Conservation (phyloP, 2,888 invertebrate species). For the Tachystola acroxantha region DNA sequence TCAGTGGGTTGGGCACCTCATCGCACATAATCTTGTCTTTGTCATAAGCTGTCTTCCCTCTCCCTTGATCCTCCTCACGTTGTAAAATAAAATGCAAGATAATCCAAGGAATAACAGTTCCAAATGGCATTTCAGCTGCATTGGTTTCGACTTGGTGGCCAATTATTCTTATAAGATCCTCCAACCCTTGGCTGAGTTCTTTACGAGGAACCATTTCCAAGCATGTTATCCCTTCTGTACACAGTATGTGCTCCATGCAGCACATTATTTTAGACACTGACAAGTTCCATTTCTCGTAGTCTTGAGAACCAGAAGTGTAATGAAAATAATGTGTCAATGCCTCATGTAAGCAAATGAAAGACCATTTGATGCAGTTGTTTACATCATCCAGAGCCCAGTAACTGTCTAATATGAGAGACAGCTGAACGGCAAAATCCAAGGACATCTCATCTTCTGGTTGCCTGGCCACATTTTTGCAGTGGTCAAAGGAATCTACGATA, state of each 20-base stretch:
- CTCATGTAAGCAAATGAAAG: slow-evolving; percentile 86
- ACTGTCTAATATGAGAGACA: slow-evolving; percentile 81
- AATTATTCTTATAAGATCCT: slow-evolving; percentile 86
- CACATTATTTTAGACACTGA: slow-evolving; percentile 65
- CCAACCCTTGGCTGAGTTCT: slow-evolving; percentile 82
- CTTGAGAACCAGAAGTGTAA: slow-evolving; percentile 55
- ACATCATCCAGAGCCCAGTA: slow-evolving; percentile 80
- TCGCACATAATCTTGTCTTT: slow-evolving; percentile 66
- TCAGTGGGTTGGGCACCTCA: slow-evolving; percentile 84
- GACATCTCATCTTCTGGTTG: slow-evolving; percentile 66
- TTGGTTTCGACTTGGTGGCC: slow-evolving; percentile 89
- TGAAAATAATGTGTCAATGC: slow-evolving; percentile 81
- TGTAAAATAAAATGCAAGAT: slow-evolving; percentile 88
- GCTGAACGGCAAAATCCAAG: slow-evolving; percentile 76
- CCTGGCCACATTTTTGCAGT: slow-evolving; percentile 60
- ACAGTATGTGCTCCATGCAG: slow-evolving; percentile 65
- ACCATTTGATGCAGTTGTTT: slow-evolving; percentile 86
- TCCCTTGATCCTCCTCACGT: slow-evolving; percentile 83
- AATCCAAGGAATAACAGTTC: slow-evolving; percentile 89
- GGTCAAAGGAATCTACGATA: slow-evolving; percentile 82
- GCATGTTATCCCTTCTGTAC: slow-evolving; percentile 60
- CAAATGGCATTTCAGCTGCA: slow-evolving; percentile 81
- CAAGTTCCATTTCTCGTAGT: slow-evolving; percentile 66
- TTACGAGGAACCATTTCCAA: slow-evolving; percentile 76
- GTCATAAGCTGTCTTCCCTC: slow-evolving; percentile 64